Conservation (phyloP, 2,113 vertebrate species). For the Platanista minor region DNA sequence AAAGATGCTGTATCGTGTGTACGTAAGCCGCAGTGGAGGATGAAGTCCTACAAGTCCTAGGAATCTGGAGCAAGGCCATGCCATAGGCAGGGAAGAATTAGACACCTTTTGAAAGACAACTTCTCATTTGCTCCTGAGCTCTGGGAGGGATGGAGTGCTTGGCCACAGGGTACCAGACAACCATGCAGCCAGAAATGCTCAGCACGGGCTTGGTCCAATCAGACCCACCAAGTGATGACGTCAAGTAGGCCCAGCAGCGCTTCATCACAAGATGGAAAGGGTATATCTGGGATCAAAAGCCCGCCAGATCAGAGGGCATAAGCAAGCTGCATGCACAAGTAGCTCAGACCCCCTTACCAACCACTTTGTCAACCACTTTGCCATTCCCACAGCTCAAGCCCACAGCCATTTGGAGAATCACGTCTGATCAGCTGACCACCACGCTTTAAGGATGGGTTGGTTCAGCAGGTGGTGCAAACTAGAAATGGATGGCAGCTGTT, state of each 20-base stretch:
- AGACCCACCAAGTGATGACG: not conserved
- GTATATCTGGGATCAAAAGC: not conserved
- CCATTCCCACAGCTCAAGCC: not conserved
- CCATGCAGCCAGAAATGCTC: not conserved
- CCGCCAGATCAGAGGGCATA: not conserved
- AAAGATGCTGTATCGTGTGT: fast-evolving
- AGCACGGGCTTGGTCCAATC: not conserved
- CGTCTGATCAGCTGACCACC: not conserved
- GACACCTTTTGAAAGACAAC: not conserved
- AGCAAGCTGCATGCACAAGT: not conserved
- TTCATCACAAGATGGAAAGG: not conserved
- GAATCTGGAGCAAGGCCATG: not conserved
- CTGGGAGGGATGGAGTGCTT: not conserved
- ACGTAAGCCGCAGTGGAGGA: not conserved
- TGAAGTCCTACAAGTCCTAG: too few relatives aligned
- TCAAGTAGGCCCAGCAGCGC: not conserved
- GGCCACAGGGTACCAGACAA: too few relatives aligned
- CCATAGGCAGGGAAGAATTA: not conserved
- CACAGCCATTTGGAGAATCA: not conserved
- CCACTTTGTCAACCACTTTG: too few relatives aligned
- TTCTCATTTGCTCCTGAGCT: not conserved
- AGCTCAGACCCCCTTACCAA: not conserved
- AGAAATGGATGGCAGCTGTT: not conserved
- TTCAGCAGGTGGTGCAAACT: not conserved
- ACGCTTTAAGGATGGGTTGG: not conserved